phyloP scores from a whole-genome alignment of 2,888 invertebrate genomes.

The Pyralis farinalis region DNA sequence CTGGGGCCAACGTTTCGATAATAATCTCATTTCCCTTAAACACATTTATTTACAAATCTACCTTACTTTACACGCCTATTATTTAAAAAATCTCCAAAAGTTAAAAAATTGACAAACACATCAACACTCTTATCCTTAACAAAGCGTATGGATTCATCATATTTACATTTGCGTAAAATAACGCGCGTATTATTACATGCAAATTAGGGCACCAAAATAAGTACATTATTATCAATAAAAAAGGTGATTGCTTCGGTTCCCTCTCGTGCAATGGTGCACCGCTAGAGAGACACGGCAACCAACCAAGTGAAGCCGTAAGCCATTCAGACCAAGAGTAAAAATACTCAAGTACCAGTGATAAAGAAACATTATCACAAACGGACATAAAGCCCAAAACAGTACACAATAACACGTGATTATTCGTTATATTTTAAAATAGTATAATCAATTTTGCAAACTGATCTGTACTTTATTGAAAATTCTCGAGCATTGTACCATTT shows the following conservation, averaged over 20 bases:
- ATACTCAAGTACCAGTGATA: too few relatives aligned
- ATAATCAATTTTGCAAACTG: too few relatives aligned
- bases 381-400: too few relatives aligned
- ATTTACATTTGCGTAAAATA: constrained; percentile 68
- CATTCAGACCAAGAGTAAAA: too few relatives aligned
- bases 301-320: background rate
- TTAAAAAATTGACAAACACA: constrained; percentile 77
- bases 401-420: too few relatives aligned
- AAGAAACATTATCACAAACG: too few relatives aligned
- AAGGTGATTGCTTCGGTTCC: constrained; percentile 30
- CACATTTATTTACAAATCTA: constrained; percentile 52
- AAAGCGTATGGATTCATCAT: constrained; percentile 80
- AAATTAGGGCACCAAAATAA: constrained; percentile 71
- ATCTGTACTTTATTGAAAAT: too few relatives aligned
- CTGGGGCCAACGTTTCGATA: constrained; percentile 31
- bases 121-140: constrained; percentile 75
- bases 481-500: too few relatives aligned
- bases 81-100: constrained; percentile 64
- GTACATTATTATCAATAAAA: constrained; percentile 49
- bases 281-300: background rate
- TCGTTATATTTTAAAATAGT: too few relatives aligned
- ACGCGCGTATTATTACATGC: constrained; percentile 63
- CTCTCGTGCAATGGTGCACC: constrained; percentile 10
- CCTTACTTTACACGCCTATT: constrained; percentile 42
- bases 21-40: constrained; percentile 62